A percentile compares a stretch with the other conserved stretches of the same genome.
Evolutionary conservation across 2,888 invertebrate genomes (phyloP).

Genomic region (Bruchidius siliquastri): DNA sequence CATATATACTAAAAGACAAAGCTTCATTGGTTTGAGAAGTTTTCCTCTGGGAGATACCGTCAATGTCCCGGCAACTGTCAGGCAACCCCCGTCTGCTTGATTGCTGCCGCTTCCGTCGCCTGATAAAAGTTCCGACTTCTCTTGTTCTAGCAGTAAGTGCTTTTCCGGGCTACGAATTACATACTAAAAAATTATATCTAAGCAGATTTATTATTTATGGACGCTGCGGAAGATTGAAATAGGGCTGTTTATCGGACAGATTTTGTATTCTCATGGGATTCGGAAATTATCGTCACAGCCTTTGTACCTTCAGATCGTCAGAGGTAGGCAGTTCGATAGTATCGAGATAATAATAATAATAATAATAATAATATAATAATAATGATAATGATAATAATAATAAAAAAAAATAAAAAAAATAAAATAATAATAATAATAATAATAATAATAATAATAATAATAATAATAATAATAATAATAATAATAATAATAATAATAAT

Average conservation of each 20-base stretch:
- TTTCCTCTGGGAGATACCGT: background rate
- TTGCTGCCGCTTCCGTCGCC: background rate
- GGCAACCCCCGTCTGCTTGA: background rate
- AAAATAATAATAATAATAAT: too few species aligned
- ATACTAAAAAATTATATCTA: background rate
- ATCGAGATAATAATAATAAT: too few species aligned
- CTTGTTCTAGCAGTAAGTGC: background rate
- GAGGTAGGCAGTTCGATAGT: too few species aligned
- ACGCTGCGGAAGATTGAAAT: background rate
- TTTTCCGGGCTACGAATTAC: background rate
- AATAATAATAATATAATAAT: too few species aligned
- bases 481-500: too few species aligned
- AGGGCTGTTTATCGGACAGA: background rate
- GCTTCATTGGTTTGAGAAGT: background rate
- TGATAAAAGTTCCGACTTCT: background rate
- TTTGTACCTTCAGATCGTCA: background rate
- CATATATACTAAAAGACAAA: background rate
- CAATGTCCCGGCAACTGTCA: background rate
- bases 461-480: too few species aligned
- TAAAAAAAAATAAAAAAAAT: too few species aligned
- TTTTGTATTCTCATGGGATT: background rate
- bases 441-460: too few species aligned
- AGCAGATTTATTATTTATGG: background rate
- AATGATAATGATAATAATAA: too few species aligned
- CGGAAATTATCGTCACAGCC: background rate